Conservation (phyloP, 2,113 vertebrate genomes). For the Rhineura floridana region DNA sequence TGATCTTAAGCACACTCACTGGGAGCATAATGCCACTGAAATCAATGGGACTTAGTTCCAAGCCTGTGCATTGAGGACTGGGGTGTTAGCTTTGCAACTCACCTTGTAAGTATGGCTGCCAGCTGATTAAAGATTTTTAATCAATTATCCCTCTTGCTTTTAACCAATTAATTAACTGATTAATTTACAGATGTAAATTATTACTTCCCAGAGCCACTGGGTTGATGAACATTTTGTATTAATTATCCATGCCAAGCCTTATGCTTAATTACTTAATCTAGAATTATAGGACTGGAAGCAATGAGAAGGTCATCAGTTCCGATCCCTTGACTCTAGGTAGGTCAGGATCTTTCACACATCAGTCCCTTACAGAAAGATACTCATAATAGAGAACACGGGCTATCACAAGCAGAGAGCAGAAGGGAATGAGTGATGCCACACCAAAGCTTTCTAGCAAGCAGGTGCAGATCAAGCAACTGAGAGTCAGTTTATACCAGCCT, state of each 20-base stretch:
- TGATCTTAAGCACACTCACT: not conserved
- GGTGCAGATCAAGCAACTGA: not conserved
- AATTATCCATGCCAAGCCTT: slow-evolving; percentile 29
- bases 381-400: not conserved
- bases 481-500: not conserved
- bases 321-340: not conserved
- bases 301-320: not conserved
- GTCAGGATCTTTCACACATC: not conserved
- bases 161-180: slow-evolving; percentile 41
- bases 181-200: slow-evolving; percentile 37
- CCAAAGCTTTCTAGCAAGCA: not conserved
- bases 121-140: slow-evolving; percentile 31
- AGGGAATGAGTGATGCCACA: not conserved
- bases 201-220: slow-evolving; percentile 13
- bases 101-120: slow-evolving; percentile 11
- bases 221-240: slow-evolving; percentile 36
- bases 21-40: not conserved
- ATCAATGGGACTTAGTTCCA: not conserved
- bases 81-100: not conserved
- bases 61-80: not conserved
- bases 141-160: slow-evolving; percentile 33
- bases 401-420: not conserved
- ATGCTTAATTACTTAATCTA: slow-evolving; percentile 34
- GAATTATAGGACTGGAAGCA: slow-evolving; percentile 18
- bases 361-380: not conserved